A percentile compares a stretch with the other conserved stretches of the same genome.
Evolutionary conservation across 2,797 vertebrate species (phyloP).

Genomic region (Iguana delicatissima): DNA sequence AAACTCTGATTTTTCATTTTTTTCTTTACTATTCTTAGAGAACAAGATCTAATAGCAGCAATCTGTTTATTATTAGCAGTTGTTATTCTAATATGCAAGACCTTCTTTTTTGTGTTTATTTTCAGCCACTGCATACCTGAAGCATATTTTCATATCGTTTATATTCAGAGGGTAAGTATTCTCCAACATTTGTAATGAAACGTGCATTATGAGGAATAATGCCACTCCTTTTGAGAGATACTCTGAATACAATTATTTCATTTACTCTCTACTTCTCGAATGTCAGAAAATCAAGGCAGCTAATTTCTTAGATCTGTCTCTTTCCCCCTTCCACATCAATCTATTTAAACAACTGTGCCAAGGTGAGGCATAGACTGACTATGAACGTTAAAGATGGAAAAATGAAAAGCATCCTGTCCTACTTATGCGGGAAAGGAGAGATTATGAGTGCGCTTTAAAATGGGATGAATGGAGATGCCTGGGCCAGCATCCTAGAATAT

Average conservation of each 20-base stretch:
- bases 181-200: background rate
- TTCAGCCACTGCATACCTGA: background rate
- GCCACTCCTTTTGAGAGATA: background rate
- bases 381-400: slow-evolving; percentile 6
- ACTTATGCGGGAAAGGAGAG: background rate
- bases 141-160: slow-evolving; percentile 12
- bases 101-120: background rate
- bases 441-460: background rate
- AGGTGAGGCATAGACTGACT: slow-evolving; percentile 6
- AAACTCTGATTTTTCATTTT: too few species aligned
- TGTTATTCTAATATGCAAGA: background rate
- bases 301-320: slow-evolving; percentile 34
- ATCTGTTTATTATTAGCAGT: background rate
- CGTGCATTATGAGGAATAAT: slow-evolving; percentile 25
- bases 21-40: background rate
- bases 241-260: background rate
- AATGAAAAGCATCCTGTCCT: slow-evolving; percentile 28
- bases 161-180: background rate
- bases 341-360: background rate
- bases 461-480: background rate
- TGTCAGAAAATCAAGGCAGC: slow-evolving; percentile 16
- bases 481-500: background rate
- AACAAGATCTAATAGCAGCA: background rate
- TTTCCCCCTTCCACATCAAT: background rate
- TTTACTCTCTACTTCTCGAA: slow-evolving; percentile 4